Evolutionary conservation across 2,113 vertebrate species (phyloP).

Genomic region (Sminthopsis crassicaudata): DNA sequence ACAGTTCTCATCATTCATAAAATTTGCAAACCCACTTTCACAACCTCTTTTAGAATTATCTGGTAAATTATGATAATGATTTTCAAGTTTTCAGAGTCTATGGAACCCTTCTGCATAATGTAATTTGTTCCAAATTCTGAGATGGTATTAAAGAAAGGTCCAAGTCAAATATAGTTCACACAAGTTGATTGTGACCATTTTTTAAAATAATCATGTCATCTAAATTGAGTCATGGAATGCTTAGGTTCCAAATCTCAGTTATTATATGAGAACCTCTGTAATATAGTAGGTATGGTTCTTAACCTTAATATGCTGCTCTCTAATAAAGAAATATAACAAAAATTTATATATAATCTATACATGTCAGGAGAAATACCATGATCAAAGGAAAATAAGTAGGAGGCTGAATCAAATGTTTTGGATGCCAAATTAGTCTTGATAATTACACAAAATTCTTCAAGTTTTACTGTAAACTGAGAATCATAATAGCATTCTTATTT

Average conservation of each 20-base stretch:
- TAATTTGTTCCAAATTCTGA: background rate
- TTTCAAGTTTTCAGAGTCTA: slow-evolving; percentile 36
- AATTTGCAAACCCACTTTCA: background rate
- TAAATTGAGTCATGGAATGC: slow-evolving; percentile 16
- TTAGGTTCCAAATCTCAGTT: slow-evolving; percentile 41
- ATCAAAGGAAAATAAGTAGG: slow-evolving; percentile 74
- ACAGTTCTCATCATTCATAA: background rate
- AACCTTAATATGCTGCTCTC: slow-evolving; percentile 46
- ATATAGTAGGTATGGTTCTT: slow-evolving; percentile 6
- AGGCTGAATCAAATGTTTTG: slow-evolving; percentile 66
- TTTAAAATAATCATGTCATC: slow-evolving; percentile 40
- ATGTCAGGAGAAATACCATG: slow-evolving; percentile 76
- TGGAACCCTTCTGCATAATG: background rate
- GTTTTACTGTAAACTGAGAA: slow-evolving; percentile 70
- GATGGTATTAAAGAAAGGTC: background rate
- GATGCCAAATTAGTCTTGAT: slow-evolving; percentile 72
- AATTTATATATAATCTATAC: slow-evolving; percentile 75
- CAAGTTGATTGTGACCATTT: slow-evolving; percentile 18
- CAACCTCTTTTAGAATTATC: slow-evolving; percentile 14
- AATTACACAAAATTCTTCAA: slow-evolving; percentile 74
- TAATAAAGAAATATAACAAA: slow-evolving; percentile 68
- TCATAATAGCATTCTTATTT: slow-evolving; percentile 74
- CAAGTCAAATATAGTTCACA: background rate
- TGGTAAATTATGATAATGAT: background rate
- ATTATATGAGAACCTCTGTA: slow-evolving; percentile 42